phyloP scores from a whole-genome alignment of 2,888 invertebrate genomes.

The Alcis repandata region DNA sequence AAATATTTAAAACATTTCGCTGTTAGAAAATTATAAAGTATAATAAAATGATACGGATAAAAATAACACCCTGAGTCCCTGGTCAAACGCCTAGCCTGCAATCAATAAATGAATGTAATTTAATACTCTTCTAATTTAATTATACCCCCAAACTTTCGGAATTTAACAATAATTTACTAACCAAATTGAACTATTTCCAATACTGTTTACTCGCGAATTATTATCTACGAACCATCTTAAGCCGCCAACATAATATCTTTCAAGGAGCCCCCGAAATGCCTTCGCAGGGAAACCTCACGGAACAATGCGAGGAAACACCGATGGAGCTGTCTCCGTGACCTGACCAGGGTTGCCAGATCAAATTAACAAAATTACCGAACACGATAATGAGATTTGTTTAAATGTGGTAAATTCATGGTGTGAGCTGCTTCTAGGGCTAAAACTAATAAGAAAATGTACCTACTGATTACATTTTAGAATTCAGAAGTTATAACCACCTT shows the following conservation, averaged over 20 bases:
- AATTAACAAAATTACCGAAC: neutral
- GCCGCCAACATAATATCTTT: conserved; percentile 18
- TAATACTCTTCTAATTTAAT: neutral
- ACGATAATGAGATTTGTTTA: neutral
- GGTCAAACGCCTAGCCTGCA: neutral
- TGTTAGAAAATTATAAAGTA: no score
- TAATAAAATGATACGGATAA: no score
- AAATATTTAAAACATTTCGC: no score
- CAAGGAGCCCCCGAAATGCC: conserved; percentile 24
- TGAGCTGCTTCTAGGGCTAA: no score
- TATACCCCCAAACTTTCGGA: neutral
- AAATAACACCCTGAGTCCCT: no score
- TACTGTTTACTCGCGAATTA: neutral
- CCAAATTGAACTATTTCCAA: conserved; percentile 13
- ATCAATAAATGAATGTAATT: neutral
- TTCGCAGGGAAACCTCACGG: conserved; percentile 21
- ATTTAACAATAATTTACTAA: conserved; percentile 6
- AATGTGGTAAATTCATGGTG: neutral
- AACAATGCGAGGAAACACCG: conserved; percentile 38
- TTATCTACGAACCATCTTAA: conserved; percentile 9
- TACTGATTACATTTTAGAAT: no score
- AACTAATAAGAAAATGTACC: no score
- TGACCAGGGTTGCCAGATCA: conserved; percentile 3
- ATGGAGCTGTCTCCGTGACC: conserved; percentile 26
- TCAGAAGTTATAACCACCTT: no score